Evolutionary conservation across 2,797 vertebrate species (phyloP).

Genomic region (Triplophysa yarkandensis): DNA sequence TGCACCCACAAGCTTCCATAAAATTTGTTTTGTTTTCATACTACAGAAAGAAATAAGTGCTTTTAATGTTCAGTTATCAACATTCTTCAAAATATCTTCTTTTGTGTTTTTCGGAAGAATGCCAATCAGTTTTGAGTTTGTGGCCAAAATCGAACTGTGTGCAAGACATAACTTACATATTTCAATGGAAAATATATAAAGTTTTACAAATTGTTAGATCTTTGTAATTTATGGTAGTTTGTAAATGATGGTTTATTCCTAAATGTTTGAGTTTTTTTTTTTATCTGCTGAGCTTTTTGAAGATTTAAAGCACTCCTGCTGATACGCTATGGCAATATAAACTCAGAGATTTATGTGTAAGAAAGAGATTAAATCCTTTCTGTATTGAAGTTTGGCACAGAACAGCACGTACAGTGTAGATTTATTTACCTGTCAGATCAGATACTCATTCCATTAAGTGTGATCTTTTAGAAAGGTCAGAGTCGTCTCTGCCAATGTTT

Average conservation of each 20-base stretch:
- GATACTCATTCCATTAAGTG: constrained; percentile 6
- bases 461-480: constrained; percentile 8
- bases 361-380: constrained; percentile 2
- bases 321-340: constrained; percentile 6
- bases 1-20: too few relatives aligned
- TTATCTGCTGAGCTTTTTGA: background rate
- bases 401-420: constrained; percentile 5
- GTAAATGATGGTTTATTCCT: background rate
- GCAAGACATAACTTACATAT: background rate
- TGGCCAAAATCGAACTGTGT: too few relatives aligned
- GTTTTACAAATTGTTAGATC: background rate
- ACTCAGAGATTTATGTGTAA: constrained; percentile 4
- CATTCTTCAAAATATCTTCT: too few relatives aligned
- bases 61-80: too few relatives aligned
- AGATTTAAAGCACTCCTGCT: background rate
- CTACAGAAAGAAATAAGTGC: too few relatives aligned
- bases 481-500: background rate
- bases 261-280: too few relatives aligned
- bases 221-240: background rate
- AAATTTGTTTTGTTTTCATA: too few relatives aligned
- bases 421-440: constrained; percentile 13
- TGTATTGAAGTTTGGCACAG: constrained; percentile 1
- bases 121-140: too few relatives aligned
- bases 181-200: background rate
- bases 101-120: too few relatives aligned